Base-by-base conservation (phyloP, 2,797 vertebrate genomes). In the Ambastaia sidthimunki region DNA sequence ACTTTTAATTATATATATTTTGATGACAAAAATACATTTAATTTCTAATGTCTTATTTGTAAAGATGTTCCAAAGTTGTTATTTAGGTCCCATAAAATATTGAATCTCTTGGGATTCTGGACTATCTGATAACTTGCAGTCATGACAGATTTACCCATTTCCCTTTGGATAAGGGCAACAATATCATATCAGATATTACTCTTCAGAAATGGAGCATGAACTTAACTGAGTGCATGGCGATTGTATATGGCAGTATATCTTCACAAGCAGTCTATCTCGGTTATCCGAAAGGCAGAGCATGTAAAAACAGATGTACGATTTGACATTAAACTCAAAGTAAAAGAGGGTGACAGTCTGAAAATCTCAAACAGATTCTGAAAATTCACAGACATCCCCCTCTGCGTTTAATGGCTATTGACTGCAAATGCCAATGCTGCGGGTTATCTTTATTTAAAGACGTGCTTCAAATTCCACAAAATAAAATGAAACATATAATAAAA, bases 121-220 rank as follows among this genome's bases (percentile, higher is more conserved):
- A 47, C 25, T 81, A 41, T 83, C 79, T 37, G 74, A 82, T 79
- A 63, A 72, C 66, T 69, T 71, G 37, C 60, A 71, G 50, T 83
- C 75, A 72, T 69, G 48, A 68, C 65, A 68, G 65, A 74, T 82
- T 72, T 76, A 21, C 65, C 41, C 57, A 78, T 75, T 77, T 80
- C 47, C 15, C 25, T 71, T 60, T 31, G 60, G 65, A 82, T 84
- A 84, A 82, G 74, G 67, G 72, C 80, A 85, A 83, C 87, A 74
- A 86, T 87, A 89, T 90, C 60, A 73, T 85, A 88, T 89, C 86
- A 87, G 81, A 84, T 80, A 54, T 55, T 63, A 69, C 63, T 69
- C 50, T 78, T 71, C 55, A 52, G 65, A 62, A 81, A 74, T 3
- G 41, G 59, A 69, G 50, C 70, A 69, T 79, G 67, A 83, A 80